Evolutionary conservation across 1,140 invertebrate species (phyloP), one percentile per base, ranked within the genome.

Genomic region (Pectinophora gossypiella): DNA sequence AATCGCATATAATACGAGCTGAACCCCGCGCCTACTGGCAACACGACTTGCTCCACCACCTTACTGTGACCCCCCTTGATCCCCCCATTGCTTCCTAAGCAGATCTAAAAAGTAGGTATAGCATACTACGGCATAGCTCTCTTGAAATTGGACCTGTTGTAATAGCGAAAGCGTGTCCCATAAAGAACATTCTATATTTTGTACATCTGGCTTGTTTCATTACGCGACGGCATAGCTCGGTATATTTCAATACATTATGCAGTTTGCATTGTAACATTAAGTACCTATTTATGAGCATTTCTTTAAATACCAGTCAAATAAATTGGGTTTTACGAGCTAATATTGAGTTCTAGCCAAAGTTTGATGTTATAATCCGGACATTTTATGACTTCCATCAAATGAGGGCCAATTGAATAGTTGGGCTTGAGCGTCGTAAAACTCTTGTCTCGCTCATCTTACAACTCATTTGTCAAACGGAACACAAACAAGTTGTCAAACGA

Each of bases 81-180:
- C 22, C 56, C 47, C 18, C 48, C 43, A 44, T 54, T 51, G 43
- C 62, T 23, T 51, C 40, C 49, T 56, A 54, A 55, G 51, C 54
- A 53, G 19, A 44, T 58, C 44, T 40, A 56, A 67, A 63, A 54
- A 56, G 50, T 43, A 51, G 46, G 49, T 52, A 51, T 38, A 40
- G 43, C 45, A 47, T 56, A 69, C 54, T 48, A 58, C 47, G 56
- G 58, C 62, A 65, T 50, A 62, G 74, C 23, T 67, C 69, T 57
- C 54, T 27, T 62, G 48, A 71, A 62, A 67, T 62, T 75, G 69
- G 69, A 54, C 56, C 36, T 43, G 47, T 58, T 64, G 66, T 76
- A 75, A 76, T 71, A 76, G 68, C 73, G 59, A 71, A 76, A 76
- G 63, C 71, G 72, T 79, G 76, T 71, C 67, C 58, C 72, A 76